These are phyloP conservation scores for Dendrocopos noguchii DNA, from an alignment of 2,113 vertebrate genomes.

Conservation along the genomic window DNA sequence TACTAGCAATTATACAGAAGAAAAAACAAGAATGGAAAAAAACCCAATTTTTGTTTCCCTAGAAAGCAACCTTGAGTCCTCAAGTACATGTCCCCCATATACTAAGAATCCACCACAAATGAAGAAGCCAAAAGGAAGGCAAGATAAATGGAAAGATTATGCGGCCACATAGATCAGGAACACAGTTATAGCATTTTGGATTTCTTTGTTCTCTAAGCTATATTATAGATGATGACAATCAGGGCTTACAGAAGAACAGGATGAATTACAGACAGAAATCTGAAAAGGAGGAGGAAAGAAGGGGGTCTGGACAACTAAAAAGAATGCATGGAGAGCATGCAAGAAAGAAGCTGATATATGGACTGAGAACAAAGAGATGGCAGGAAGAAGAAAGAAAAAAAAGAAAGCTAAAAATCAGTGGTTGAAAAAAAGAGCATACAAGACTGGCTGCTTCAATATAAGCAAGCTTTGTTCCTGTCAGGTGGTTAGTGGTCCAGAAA, in stretches of 20 bases:
- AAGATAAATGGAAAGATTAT: neutral
- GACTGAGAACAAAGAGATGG: neutral
- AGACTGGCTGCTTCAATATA: neutral
- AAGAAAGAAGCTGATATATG: neutral
- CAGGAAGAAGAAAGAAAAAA: neutral
- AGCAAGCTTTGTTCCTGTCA: neutral
- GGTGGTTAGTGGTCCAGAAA: neutral
- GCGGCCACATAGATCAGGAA: neutral
- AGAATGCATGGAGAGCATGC: neutral
- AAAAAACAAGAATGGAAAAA: neutral
- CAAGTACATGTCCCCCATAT: neutral
- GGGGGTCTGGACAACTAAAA: neutral
- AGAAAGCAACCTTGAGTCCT: neutral
- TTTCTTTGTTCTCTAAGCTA: conserved; percentile 10
- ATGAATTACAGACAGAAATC: neutral
- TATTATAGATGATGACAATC: neutral
- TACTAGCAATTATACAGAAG: neutral
- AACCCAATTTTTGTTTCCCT: neutral
- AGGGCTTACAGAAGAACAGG: neutral
- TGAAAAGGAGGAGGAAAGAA: neutral
- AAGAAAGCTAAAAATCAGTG: neutral
- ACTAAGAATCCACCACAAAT: neutral
- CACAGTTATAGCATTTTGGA: neutral
- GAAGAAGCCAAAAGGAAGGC: neutral
- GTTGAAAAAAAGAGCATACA: neutral